Base-by-base conservation (phyloP, 2,113 vertebrate genomes). In the Toxostoma redivivum region DNA sequence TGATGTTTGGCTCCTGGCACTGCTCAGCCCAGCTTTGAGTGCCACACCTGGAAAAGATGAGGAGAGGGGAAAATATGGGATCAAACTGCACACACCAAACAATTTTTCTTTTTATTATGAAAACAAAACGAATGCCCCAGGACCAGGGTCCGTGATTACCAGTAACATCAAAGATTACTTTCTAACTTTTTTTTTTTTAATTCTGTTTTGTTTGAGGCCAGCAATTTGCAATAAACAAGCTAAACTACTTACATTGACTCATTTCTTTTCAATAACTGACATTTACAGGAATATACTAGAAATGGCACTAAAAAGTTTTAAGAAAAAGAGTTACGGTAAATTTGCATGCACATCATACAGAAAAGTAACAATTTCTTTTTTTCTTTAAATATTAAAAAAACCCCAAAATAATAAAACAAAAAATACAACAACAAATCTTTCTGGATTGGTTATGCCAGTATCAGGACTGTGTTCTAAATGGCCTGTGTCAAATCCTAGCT, bases 271-370 rank as follows among this genome's bases (percentile, higher is more conserved):
- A 97, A 97, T 98, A 98, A 98, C 97, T 96, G 98, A 99, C 98
- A 98, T 98, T 97, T 98, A 99, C 98, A 98, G 97, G 97, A 97
- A 98, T 97, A 98, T 97, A 98, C 98, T 98, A 98, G 98, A 97
- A 98, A 98, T 98, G 98, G 98, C 98, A 99, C 98, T 98, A 97
- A 98, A 98, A 98, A 98, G 98, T 97, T 98, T 97, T 97, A 97
- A 98, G 98, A 98, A 98, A 98, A 98, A 98, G 98, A 97, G 96
- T 98, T 98, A 99, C 98, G 97, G 98, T 98, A 98, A 98, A 98
- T 98, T 98, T 98, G 99, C 99, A 99, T 99, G 99, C 99, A 99
- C 98, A 93, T 98, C 98, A 98, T 98, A 99, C 98, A 99, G 98
- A 98, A 99, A 98, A 98, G 98, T 97, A 98, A 98, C 97, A 95